Evolutionary conservation across 2,797 vertebrate genomes (phyloP), one percentile per base, ranked within the genome.

Genomic region (Argentina silus): DNA sequence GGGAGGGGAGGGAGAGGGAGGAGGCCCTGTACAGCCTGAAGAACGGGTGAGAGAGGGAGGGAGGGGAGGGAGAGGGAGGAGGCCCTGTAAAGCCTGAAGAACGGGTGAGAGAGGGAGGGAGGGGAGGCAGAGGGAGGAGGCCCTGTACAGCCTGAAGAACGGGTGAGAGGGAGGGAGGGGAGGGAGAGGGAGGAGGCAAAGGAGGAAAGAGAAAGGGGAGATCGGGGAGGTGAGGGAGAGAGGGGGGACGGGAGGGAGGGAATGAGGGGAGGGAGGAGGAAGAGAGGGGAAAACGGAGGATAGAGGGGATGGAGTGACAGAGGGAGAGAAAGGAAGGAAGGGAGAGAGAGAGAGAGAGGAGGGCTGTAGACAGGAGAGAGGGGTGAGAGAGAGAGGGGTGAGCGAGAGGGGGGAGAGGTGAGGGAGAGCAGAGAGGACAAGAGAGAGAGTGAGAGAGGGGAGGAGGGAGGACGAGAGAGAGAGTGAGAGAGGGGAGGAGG

Each of bases 211-310:
- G 12, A 14, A 15, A 42, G 48, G 8, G 6, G 15, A 1, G 45
- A 60, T 61, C 15, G 8, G 17, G 7, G 36, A 8, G 6, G 23
- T 43, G 36, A 14, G 69, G 5, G 11, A 10, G 45, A 5, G 42
- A 19, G 45, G 27, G 44, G 36, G 19, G 4, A 43, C 9, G 15
- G 7, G 10, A 21, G 19, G 21, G 48, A 8, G 19, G 1, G n/a
- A 19, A 17, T 45, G 44, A 17, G 17, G 7, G 44, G 44, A 36
- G 2, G 10, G 27, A 57, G 70, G 69, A 59, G 70, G 76, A 80
- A 72, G 81, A 86, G 83, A 74, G 84, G 80, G 78, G 87, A 85
- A 85, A 84, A 78, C 85, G 45, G 78, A 66, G 69, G 74, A 76
- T 70, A 75, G 51, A 43, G 81, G 74, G 72, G 56, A 44, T 17